phyloP scores from a whole-genome alignment of 2,113 vertebrate genomes.

The Perca schrenkii region DNA sequence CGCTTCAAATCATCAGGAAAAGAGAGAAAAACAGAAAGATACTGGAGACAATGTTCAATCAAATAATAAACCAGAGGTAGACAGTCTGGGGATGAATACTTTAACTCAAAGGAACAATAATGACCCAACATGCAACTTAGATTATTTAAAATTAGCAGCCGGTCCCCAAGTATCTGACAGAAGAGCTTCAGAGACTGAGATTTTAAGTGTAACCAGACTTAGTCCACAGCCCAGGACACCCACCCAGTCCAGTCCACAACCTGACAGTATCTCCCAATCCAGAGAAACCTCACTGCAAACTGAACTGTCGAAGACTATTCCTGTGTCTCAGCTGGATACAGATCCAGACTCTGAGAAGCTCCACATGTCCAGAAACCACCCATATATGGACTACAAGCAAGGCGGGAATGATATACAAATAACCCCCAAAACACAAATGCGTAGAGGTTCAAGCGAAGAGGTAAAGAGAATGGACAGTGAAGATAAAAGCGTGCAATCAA shows the following conservation, averaged over 20 bases:
- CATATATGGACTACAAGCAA: slow-evolving; percentile 22
- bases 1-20: not conserved
- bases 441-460: slow-evolving; percentile 41
- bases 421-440: slow-evolving; percentile 29
- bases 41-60: not conserved
- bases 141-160: slow-evolving; percentile 26
- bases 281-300: slow-evolving; percentile 33
- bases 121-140: not conserved
- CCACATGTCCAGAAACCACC: slow-evolving; percentile 6
- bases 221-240: slow-evolving; percentile 25
- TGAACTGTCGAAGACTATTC: not conserved
- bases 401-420: slow-evolving; percentile 5
- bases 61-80: slow-evolving; percentile 28
- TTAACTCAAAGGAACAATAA: slow-evolving; percentile 11
- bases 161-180: slow-evolving; percentile 18
- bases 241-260: slow-evolving; percentile 24
- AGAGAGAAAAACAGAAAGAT: slow-evolving; percentile 32
- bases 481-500: slow-evolving; percentile 33
- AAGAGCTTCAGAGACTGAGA: slow-evolving; percentile 48
- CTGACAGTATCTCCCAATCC: slow-evolving; percentile 23
- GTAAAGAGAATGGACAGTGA: slow-evolving; percentile 20
- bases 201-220: slow-evolving; percentile 20
- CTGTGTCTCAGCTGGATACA: slow-evolving; percentile 13
- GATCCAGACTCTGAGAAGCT: slow-evolving; percentile 42
- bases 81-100: slow-evolving; percentile 12